phyloP scores from a whole-genome alignment of 2,797 vertebrate genomes.

The Leptoclinus maculatus region DNA sequence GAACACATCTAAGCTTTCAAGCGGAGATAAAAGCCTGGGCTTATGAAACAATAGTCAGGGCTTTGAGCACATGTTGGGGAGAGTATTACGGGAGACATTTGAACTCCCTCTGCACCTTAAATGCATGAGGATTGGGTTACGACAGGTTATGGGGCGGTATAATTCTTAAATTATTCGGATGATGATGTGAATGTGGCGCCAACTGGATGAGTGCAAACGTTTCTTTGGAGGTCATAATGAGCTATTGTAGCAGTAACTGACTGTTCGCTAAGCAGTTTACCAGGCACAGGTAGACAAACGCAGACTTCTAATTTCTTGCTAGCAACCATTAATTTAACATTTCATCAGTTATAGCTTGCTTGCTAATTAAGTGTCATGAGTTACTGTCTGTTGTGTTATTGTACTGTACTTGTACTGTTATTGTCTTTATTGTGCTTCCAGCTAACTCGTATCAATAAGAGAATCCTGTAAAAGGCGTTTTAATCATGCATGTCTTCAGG shows the following conservation, averaged over 20 bases:
- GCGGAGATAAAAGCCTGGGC: slow-evolving; percentile 58
- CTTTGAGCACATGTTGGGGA: slow-evolving; percentile 49
- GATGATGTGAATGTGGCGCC: slow-evolving; percentile 26
- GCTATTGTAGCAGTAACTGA: background rate
- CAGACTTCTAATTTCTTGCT: background rate
- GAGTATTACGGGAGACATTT: slow-evolving; percentile 58
- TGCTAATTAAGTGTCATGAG: background rate
- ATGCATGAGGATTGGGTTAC: slow-evolving; percentile 60
- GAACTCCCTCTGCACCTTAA: slow-evolving; percentile 55
- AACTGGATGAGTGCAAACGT: slow-evolving; percentile 17
- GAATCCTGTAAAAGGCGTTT: background rate
- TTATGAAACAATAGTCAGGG: slow-evolving; percentile 64
- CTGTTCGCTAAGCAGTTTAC: background rate
- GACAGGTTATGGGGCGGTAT: slow-evolving; percentile 17
- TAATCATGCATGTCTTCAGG: background rate
- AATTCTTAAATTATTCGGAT: slow-evolving; percentile 30
- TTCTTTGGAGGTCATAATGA: background rate
- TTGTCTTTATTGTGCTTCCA: background rate
- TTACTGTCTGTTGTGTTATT: background rate
- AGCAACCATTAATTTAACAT: background rate
- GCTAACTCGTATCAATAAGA: background rate
- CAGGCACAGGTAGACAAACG: background rate
- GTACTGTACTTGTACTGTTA: background rate
- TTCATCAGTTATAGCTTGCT: background rate
- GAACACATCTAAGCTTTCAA: slow-evolving; percentile 55